Conservation (phyloP, 2,888 invertebrate genomes). For the Sesia apiformis region DNA sequence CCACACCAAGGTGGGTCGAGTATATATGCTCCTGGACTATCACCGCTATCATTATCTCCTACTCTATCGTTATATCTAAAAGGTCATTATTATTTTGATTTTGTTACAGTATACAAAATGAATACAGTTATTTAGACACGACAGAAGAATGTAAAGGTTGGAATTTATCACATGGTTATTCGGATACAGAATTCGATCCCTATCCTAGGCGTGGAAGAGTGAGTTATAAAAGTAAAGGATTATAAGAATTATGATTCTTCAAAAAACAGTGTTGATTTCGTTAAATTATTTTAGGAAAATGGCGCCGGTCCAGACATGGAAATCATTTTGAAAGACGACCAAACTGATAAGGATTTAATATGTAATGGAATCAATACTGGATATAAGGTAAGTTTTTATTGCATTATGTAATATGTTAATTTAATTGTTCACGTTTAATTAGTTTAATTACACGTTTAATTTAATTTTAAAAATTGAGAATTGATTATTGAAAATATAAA, state of each 20-base stretch:
- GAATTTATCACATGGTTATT: conserved; percentile 22
- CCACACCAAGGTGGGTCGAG: no score
- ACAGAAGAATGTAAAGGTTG: conserved; percentile 13
- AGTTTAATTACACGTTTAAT: no score
- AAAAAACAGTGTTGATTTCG: not conserved
- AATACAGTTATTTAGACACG: conserved; percentile 20
- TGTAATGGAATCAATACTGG: conserved; percentile 1
- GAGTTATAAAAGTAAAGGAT: conserved; percentile 6
- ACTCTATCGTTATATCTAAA: not conserved
- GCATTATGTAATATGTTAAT: no score
- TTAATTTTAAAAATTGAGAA: no score
- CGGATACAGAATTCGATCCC: not conserved
- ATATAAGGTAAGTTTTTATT: conserved; percentile 1
- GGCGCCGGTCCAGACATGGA: conserved; percentile 1
- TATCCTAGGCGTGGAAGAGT: conserved; percentile 32
- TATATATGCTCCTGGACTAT: no score
- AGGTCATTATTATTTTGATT: not conserved
- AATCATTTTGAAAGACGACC: not conserved
- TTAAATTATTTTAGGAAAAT: conserved; percentile 2
- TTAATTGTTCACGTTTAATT: no score
- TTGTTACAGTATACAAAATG: conserved; percentile 18
- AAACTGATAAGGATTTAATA: not conserved
- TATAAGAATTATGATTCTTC: not conserved
- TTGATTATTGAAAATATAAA: no score
- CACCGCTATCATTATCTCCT: not conserved